A percentile compares a stretch with the other conserved stretches of the same genome.
These are phyloP conservation scores for Ranitomeya variabilis DNA, from an alignment of 2,113 vertebrate genomes.

Conservation along the genomic window DNA sequence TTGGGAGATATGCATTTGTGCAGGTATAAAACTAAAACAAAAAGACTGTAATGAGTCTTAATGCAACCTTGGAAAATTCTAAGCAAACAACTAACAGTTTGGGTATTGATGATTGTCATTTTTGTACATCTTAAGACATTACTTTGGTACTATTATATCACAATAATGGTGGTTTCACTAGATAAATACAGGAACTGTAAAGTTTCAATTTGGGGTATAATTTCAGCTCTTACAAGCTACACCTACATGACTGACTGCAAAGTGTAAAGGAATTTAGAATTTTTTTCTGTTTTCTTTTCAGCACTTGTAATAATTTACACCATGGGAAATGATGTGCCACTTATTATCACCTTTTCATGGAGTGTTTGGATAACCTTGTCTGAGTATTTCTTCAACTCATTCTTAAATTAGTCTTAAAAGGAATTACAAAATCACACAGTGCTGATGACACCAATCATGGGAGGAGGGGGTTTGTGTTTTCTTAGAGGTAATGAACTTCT, in stretches of 20 bases:
- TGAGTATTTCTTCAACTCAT: slow-evolving; percentile 23
- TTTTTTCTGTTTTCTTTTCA: neutral
- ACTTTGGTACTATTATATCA: neutral
- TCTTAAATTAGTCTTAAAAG: slow-evolving; percentile 32
- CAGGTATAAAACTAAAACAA: too few relatives aligned
- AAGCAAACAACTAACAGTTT: neutral
- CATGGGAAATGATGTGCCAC: slow-evolving; percentile 28
- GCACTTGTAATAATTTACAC: slow-evolving; percentile 20
- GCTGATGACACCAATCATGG: slow-evolving; percentile 14
- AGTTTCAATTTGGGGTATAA: neutral
- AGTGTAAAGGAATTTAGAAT: neutral
- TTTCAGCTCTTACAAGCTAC: neutral
- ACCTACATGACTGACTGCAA: neutral
- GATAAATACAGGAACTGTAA: neutral
- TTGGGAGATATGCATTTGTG: too few relatives aligned
- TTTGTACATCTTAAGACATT: neutral
- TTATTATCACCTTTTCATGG: slow-evolving; percentile 22
- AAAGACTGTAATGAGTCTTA: neutral
- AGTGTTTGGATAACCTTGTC: slow-evolving; percentile 34
- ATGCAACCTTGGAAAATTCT: neutral
- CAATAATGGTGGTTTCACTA: neutral
- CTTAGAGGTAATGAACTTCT: neutral
- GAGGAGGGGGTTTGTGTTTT: neutral
- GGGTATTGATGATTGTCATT: neutral
- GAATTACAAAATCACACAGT: slow-evolving; percentile 9